Evolutionary conservation across 1,140 invertebrate genomes (phyloP).

Genomic region (Palaemon carinicauda): DNA sequence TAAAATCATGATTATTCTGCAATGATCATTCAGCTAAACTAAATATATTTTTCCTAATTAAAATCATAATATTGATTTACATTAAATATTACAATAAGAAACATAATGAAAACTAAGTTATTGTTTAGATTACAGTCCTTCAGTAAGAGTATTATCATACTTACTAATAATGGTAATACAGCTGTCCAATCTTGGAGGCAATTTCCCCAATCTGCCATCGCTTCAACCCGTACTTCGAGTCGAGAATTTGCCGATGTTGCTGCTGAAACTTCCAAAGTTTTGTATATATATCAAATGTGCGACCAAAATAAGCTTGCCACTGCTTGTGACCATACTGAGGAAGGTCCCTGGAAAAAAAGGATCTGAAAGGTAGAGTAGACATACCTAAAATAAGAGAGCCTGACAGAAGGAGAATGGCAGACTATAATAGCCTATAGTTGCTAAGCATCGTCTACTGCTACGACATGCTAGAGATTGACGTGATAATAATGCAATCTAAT

Average conservation of each 20-base stretch:
- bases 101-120: neutral
- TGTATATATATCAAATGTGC: slow-evolving; percentile 98
- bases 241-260: slow-evolving; percentile 90
- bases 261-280: slow-evolving; percentile 99
- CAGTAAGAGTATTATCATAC: slow-evolving; percentile 66
- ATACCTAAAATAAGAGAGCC: neutral
- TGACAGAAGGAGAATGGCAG: neutral
- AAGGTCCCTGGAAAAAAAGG: slow-evolving; percentile 76
- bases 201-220: slow-evolving; percentile 99
- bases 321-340: slow-evolving; percentile 97
- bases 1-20: too few species aligned
- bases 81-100: neutral
- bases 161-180: slow-evolving; percentile 99
- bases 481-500: too few species aligned
- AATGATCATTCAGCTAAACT: too few species aligned
- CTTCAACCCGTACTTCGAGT: slow-evolving; percentile 94
- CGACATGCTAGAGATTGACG: too few species aligned
- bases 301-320: slow-evolving; percentile 97
- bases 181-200: slow-evolving; percentile 97
- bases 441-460: too few species aligned
- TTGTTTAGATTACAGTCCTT: neutral
- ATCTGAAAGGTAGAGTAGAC: neutral
- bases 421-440: too few species aligned
- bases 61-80: too few species aligned
- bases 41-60: too few species aligned